Percentiles rank a stretch among this genome's conserved stretches.
Conservation (phyloP, 2,888 invertebrate genomes). For the Eilema depressum region DNA sequence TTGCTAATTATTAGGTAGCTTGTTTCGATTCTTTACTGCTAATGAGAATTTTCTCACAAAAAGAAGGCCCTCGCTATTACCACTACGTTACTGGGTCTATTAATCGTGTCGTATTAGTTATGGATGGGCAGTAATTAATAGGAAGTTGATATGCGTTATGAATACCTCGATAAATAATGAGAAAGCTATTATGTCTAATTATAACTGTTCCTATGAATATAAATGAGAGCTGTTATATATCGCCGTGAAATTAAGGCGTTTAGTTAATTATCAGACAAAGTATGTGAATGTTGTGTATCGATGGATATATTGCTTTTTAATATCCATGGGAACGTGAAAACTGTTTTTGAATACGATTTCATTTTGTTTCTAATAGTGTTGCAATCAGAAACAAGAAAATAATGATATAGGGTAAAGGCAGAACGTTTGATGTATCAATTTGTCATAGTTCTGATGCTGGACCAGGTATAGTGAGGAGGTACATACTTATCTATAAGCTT, state of each 20-base stretch:
- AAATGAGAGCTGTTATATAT: conserved; percentile 20
- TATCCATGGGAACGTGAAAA: background rate
- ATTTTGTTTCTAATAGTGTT: background rate
- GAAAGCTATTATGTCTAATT: conserved; percentile 34
- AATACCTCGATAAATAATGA: conserved; percentile 10
- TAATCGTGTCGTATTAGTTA: conserved; percentile 38
- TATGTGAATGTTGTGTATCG: conserved; percentile 11
- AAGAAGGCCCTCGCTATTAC: background rate
- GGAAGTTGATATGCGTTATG: conserved; percentile 18
- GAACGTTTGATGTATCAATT: too few relatives aligned
- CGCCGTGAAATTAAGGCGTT: conserved; percentile 9
- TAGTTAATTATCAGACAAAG: conserved; percentile 12
- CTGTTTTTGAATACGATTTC: background rate
- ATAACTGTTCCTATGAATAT: conserved; percentile 41
- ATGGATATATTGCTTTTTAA: background rate
- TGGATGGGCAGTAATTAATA: conserved; percentile 30
- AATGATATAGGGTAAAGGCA: background rate
- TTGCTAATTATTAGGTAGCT: too few relatives aligned
- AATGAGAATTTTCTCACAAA: background rate
- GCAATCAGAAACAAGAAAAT: background rate
- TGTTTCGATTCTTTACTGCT: background rate
- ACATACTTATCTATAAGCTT: too few relatives aligned
- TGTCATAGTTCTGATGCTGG: too few relatives aligned
- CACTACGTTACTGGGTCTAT: conserved; percentile 4
- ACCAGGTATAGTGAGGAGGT: too few relatives aligned